Percentiles rank a stretch among this genome's conserved stretches.
phyloP scores from a whole-genome alignment of 1,140 invertebrate genomes.

The Zeugodacus cucurbitae region DNA sequence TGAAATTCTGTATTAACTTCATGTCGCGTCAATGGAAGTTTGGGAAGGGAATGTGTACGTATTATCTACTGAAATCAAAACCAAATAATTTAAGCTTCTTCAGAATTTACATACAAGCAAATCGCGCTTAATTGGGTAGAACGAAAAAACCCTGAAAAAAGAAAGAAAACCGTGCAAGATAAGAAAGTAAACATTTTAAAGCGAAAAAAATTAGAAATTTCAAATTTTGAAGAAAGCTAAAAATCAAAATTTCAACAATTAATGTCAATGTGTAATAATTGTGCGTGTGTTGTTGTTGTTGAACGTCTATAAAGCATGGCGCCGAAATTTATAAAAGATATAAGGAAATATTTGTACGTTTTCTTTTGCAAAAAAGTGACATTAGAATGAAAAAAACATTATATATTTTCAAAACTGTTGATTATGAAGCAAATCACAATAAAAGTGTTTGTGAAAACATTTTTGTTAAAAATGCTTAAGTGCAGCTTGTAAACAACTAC shows the following conservation, averaged over 20 bases:
- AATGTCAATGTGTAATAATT: neutral
- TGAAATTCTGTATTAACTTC: constrained; percentile 18
- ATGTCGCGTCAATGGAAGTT: constrained; percentile 29
- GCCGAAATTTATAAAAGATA: constrained; percentile 37
- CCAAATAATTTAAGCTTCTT: neutral
- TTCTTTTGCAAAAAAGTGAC: neutral
- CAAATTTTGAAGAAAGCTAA: neutral
- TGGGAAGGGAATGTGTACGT: neutral
- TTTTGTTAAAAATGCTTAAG: too few species aligned
- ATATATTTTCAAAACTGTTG: too few species aligned
- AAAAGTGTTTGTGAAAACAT: neutral
- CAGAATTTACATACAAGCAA: neutral
- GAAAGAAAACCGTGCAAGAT: neutral
- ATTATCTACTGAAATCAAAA: neutral
- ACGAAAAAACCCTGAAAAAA: neutral
- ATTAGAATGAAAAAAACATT: too few species aligned
- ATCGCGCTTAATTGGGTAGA: neutral
- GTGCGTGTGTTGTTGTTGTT: constrained; percentile 27
- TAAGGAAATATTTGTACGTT: constrained; percentile 42
- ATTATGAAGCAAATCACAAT: neutral
- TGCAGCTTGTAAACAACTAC: too few species aligned
- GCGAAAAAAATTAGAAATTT: neutral
- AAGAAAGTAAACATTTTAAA: neutral
- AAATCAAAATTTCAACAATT: neutral
- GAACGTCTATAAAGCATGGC: constrained; percentile 3